These are phyloP conservation scores for Halichoeres trimaculatus DNA, from an alignment of 2,113 vertebrate genomes.

Conservation along the genomic window DNA sequence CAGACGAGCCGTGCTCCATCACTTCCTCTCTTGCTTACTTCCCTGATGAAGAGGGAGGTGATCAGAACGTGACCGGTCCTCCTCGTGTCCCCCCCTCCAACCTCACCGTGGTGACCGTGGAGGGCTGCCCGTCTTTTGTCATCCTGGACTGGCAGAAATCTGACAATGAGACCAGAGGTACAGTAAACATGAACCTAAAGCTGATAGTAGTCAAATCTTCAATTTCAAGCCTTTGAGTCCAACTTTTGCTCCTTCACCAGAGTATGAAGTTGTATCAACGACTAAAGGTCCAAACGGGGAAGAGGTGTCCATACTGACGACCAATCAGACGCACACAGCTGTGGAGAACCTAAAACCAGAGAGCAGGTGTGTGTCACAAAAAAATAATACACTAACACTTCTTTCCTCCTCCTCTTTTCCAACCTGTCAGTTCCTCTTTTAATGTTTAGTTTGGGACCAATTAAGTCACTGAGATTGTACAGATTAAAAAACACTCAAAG, in stretches of 20 bases:
- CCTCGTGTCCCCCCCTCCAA: constrained; percentile 92
- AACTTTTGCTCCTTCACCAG: constrained; percentile 71
- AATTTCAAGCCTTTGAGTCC: not conserved
- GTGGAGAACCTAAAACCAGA: constrained; percentile 97
- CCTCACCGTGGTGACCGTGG: constrained; percentile 95
- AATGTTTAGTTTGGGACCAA: too few species aligned
- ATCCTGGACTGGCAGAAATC: constrained; percentile 94
- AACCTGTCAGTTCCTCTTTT: not conserved
- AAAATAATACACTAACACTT: not conserved
- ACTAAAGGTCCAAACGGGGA: constrained; percentile 88
- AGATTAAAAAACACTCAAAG: too few species aligned
- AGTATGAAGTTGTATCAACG: constrained; percentile 93
- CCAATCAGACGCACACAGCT: constrained; percentile 95
- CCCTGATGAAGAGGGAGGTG: constrained; percentile 83
- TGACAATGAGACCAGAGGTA: constrained; percentile 94
- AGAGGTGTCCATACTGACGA: constrained; percentile 87
- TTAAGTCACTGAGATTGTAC: not conserved
- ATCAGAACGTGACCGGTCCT: constrained; percentile 85
- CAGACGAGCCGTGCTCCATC: constrained; percentile 93
- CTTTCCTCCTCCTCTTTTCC: too few species aligned
- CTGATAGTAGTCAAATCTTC: too few species aligned
- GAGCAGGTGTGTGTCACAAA: constrained; percentile 86
- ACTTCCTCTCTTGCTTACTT: constrained; percentile 91
- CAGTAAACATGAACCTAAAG: not conserved
- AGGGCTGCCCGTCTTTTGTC: constrained; percentile 95